Percentiles rank a stretch among this genome's conserved stretches.
Conservation (phyloP, 37 sponge, comb jelly and placozoan genomes). For the Spongia lamella region DNA sequence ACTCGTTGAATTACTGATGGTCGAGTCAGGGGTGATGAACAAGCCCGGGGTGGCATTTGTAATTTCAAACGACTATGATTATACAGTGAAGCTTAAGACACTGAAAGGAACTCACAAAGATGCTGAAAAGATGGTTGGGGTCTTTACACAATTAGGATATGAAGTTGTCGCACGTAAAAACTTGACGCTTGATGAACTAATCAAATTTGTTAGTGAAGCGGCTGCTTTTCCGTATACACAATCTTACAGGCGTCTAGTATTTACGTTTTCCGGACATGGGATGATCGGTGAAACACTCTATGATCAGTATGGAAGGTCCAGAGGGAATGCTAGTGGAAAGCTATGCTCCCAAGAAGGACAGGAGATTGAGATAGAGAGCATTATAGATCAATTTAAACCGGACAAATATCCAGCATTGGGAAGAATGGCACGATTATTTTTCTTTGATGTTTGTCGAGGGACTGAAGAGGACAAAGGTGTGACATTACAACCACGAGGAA, state of each 20-base stretch:
- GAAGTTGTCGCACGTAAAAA: not conserved
- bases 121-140: not conserved
- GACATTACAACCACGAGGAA: too few species aligned
- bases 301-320: conserved; percentile 15
- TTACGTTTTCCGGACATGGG: conserved; percentile 64
- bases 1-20: not conserved
- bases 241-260: conserved; percentile 36
- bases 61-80: conserved; percentile 24
- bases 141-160: not conserved
- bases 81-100: not conserved
- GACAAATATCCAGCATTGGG: not conserved
- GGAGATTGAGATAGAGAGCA: not conserved
- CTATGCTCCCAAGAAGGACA: not conserved
- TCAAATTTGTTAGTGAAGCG: not conserved
- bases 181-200: not conserved
- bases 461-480: not conserved
- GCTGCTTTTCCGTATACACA: not conserved
- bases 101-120: conserved; percentile 16
- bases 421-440: conserved; percentile 1
- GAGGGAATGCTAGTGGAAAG: not conserved
- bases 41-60: conserved; percentile 31
- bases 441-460: conserved; percentile 12
- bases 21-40: not conserved
- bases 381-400: conserved; percentile 7
- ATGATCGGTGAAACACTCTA: not conserved